Evolutionary conservation across 2,113 vertebrate species (phyloP).

Genomic region (Pterocles gutturalis): DNA sequence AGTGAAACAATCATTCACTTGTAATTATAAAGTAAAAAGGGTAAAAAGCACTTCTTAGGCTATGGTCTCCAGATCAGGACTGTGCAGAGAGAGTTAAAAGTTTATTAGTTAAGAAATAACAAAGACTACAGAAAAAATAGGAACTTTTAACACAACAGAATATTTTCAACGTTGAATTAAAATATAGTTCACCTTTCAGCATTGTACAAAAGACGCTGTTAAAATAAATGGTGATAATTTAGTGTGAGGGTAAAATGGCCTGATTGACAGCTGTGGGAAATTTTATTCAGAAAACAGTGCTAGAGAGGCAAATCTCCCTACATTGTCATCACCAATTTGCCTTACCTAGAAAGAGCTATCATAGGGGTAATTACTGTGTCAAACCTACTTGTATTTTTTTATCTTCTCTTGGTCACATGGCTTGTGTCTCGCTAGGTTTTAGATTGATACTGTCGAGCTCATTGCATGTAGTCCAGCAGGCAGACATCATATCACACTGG

Average conservation of each 20-base stretch:
- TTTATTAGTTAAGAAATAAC: neutral
- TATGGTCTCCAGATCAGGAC: neutral
- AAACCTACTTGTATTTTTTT: neutral
- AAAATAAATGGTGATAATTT: constrained; percentile 60
- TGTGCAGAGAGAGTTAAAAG: neutral
- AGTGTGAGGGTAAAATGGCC: neutral
- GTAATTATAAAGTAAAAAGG: neutral
- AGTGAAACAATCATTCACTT: neutral
- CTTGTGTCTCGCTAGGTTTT: neutral
- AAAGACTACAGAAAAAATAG: neutral
- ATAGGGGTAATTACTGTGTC: constrained; percentile 31
- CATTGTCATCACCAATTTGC: constrained; percentile 35
- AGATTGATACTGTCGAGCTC: neutral
- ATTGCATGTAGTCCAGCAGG: neutral
- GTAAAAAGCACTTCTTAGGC: neutral
- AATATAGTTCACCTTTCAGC: constrained; percentile 10
- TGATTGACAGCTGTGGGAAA: constrained; percentile 55
- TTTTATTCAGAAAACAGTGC: constrained; percentile 44
- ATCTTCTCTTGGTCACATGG: neutral
- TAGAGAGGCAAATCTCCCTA: constrained; percentile 42
- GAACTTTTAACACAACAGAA: neutral
- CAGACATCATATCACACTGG: neutral
- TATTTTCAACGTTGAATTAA: neutral
- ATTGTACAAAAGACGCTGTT: constrained; percentile 15
- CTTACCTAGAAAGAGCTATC: constrained; percentile 43